Evolutionary conservation across 1,140 invertebrate genomes (phyloP), one percentile per base, ranked within the genome.

Genomic region (Ceratina japonica): DNA sequence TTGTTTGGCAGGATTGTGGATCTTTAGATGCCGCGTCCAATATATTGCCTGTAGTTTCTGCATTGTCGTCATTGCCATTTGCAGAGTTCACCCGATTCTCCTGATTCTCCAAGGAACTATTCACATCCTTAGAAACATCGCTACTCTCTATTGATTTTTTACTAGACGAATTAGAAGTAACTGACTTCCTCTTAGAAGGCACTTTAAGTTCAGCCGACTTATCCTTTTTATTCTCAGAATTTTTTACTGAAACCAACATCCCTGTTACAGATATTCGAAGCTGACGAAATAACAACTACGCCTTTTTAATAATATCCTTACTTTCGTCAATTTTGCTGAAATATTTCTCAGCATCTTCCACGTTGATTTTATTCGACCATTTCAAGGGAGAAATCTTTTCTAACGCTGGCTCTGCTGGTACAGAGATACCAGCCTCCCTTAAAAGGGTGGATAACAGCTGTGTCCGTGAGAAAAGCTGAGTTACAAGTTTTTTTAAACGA

Each of bases 331-430:
- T 80, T 83, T 86, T 83, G 63, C 77, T 79, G 66, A 80, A 88
- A 86, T 83, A 87, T 15, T 87, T 88, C 62, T 92, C 90, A 27
- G 81, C 86, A 20, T 90, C 91, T 24, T 92, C 91, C 12, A 91
- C 87, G 71, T 91, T 92, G 54, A 93, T 91, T 87, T 92, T 93
- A 73, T 93, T 93, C 1, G 91, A 92, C 92, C 92, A 93, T 81
- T 92, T 92, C 3, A 92, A 81, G 1, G 92, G 91, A 54, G 91
- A 92, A 84, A 93, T 92, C 85, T 92, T 93, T 82, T 93, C 92
- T 71, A 93, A 81, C 10, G 91, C 91, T 70, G 92, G 92, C 65
- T 93, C 92, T 31, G 89, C 90, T 15, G 92, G 92, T 8, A 93
- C 90, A 54, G 89, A 86, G 44, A 93, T 93, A n/a, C 92, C 92